Conservation (phyloP, 1,140 invertebrate genomes). For the Diabrotica undecimpunctata region DNA sequence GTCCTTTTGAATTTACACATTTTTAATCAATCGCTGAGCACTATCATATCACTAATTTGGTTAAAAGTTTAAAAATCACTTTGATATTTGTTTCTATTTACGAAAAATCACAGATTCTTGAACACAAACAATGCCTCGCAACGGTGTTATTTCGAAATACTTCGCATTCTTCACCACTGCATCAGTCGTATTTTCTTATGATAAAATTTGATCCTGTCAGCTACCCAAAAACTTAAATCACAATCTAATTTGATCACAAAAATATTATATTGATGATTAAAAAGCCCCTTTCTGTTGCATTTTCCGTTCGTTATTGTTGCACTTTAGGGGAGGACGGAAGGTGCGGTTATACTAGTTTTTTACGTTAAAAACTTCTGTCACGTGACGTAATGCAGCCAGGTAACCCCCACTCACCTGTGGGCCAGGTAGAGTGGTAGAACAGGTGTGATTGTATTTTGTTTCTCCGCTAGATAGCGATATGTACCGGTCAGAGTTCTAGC, state of each 20-base stretch:
- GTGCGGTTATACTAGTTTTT: slow-evolving; percentile 21
- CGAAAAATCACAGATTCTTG: neutral
- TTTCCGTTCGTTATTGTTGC: slow-evolving; percentile 1
- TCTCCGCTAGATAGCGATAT: slow-evolving; percentile 19
- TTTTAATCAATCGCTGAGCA: neutral
- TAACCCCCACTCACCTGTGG: slow-evolving; percentile 18
- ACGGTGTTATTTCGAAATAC: slow-evolving; percentile 8
- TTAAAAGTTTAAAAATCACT: neutral
- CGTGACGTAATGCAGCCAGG: slow-evolving; percentile 11
- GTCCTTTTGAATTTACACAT: slow-evolving; percentile 12
- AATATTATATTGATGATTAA: neutral
- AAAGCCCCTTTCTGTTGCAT: neutral
- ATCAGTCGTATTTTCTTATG: neutral
- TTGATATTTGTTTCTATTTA: slow-evolving; percentile 5
- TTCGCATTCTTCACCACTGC: slow-evolving; percentile 6
- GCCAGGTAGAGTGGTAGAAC: slow-evolving; percentile 12
- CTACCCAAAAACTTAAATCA: too few species aligned
- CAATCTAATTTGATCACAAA: too few species aligned
- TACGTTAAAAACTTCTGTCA: slow-evolving; percentile 14
- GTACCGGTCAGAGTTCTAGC: slow-evolving; percentile 9
- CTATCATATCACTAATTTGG: neutral
- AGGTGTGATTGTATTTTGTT: slow-evolving; percentile 16
- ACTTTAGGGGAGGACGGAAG: slow-evolving; percentile 15
- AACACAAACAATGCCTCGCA: neutral
- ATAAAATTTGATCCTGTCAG: neutral